Evolutionary conservation across 2,888 invertebrate species (phyloP), one percentile per base, ranked within the genome.

Genomic region (Lampropteryx suffumata): DNA sequence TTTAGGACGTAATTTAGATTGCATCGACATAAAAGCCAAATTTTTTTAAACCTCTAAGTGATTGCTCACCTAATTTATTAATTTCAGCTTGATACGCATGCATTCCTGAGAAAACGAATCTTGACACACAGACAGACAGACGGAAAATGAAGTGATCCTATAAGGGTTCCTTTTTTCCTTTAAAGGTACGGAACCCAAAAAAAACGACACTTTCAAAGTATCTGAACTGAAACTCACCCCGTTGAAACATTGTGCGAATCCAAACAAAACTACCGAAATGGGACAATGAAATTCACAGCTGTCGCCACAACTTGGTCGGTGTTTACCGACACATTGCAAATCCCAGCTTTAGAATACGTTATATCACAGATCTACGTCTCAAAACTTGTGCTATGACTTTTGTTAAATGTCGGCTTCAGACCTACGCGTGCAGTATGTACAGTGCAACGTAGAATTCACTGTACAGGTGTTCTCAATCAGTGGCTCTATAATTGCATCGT

Each of bases 281-380:
- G 74, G 72, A 76, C 76, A 75, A 78, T 74, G 73, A 69, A 70
- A 75, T 80, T 77, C 75, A 65, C 80, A 81, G 73, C 74, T 77
- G 80, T 73, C 70, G 73, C 72, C 71, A 75, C 66, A 77, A 78
- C 62, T 77, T 76, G 58, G 62, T 62, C 50, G 49, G 50, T 71
- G 67, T 76, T 77, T 73, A 71, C 66, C 58, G 63, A 64, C 67
- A 67, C 65, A 73, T 69, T 41, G 63, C 67, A 70, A 73, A 71
- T 29, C 29, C 41, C 24, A 28, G 11, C 24, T 36, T 35, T 13
- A 24, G 42, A 33, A n/a, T 14, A 14, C 27, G 33, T 8, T 14
- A 29, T 12, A 12, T 29, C 28, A 26, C 69, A 67, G 43, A 49
- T 39, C 32, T 14, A 36, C 32, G 30, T 52, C 54, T 57, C 42